These are phyloP conservation scores for Gnathonemus longibarbis DNA, from an alignment of 2,113 vertebrate genomes.

Conservation along the genomic window DNA sequence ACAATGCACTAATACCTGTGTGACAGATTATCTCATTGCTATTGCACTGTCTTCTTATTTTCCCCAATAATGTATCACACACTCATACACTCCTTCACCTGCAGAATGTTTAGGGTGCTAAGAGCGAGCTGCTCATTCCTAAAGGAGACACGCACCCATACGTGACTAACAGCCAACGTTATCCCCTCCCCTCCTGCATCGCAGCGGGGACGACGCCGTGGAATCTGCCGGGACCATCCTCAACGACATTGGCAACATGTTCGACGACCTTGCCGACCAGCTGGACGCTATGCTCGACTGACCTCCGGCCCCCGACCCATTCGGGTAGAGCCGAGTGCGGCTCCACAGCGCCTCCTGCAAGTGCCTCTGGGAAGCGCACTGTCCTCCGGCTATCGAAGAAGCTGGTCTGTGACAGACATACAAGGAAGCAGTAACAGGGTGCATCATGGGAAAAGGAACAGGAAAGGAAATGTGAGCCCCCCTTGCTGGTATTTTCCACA, in stretches of 20 bases:
- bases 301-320: conserved; percentile 19
- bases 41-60: not conserved
- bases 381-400: not conserved
- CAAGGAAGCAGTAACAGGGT: not conserved
- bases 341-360: not conserved
- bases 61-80: not conserved
- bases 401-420: not conserved
- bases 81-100: not conserved
- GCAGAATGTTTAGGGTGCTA: not conserved
- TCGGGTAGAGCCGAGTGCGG: too few relatives aligned
- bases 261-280: conserved; percentile 85
- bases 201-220: conserved; percentile 39
- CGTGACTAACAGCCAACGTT: too few relatives aligned
- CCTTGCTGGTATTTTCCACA: not conserved
- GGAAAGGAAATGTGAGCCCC: not conserved
- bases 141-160: not conserved
- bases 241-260: conserved; percentile 95
- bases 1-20: not conserved
- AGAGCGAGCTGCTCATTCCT: not conserved
- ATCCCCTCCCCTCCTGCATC: not conserved
- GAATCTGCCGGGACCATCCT: conserved; percentile 80
- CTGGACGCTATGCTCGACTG: conserved; percentile 91
- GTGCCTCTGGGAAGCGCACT: not conserved
- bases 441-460: not conserved
- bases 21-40: not conserved